Evolutionary conservation across 2,113 vertebrate species (phyloP).

Genomic region (Budorcas taxicolor): DNA sequence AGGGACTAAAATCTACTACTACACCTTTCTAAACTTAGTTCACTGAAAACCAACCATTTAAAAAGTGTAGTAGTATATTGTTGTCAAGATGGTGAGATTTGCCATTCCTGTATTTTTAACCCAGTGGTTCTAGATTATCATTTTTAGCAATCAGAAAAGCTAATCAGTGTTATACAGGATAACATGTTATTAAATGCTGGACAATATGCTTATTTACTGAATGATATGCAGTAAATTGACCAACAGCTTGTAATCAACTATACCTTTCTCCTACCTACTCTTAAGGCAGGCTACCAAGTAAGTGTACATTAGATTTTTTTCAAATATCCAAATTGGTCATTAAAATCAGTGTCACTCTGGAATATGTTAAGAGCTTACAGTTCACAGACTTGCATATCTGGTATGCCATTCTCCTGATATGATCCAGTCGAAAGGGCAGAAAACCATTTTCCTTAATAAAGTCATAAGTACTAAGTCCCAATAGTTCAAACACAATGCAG

Average conservation of each 20-base stretch:
- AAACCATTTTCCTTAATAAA: conserved; percentile 93
- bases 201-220: not conserved
- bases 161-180: not conserved
- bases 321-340: not conserved
- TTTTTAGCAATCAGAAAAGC: not conserved
- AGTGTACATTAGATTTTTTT: not conserved
- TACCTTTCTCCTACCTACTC: not conserved
- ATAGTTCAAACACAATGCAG: conserved; percentile 90
- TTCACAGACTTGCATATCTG: conserved; percentile 89
- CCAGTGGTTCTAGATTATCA: not conserved
- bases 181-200: not conserved
- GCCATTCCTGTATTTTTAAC: not conserved
- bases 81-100: not conserved
- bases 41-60: not conserved
- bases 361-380: conserved; percentile 81
- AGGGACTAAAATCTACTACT: not conserved
- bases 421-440: conserved; percentile 87
- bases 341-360: not conserved
- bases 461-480: conserved; percentile 93
- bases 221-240: not conserved
- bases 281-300: not conserved
- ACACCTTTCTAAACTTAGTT: not conserved
- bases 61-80: not conserved
- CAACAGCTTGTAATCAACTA: not conserved
- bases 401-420: conserved; percentile 89